These are phyloP conservation scores for Pogonophryne albipinna DNA, from an alignment of 2,797 vertebrate genomes.

Conservation along the genomic window DNA sequence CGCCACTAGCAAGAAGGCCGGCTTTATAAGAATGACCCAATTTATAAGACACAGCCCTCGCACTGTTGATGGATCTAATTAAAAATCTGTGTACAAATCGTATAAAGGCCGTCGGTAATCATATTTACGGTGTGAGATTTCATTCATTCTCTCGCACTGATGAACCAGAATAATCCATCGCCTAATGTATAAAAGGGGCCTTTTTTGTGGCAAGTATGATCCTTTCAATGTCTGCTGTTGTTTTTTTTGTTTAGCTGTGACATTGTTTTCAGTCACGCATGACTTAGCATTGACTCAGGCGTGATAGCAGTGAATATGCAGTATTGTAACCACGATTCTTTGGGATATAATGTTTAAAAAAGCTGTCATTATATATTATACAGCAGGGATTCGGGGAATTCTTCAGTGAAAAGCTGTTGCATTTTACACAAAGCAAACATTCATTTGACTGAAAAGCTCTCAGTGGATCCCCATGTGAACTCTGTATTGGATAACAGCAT, in stretches of 20 bases:
- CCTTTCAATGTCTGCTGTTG: slow-evolving; percentile 21
- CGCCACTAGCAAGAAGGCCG: slow-evolving; percentile 71
- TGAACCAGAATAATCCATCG: slow-evolving; percentile 66
- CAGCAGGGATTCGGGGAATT: slow-evolving; percentile 38
- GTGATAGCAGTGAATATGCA: slow-evolving; percentile 26
- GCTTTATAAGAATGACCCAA: slow-evolving; percentile 80
- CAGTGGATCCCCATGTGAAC: slow-evolving; percentile 42
- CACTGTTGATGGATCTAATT: slow-evolving; percentile 77
- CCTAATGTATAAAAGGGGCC: slow-evolving; percentile 23
- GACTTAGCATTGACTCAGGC: slow-evolving; percentile 23
- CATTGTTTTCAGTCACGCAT: slow-evolving; percentile 23
- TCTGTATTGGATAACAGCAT: slow-evolving; percentile 53
- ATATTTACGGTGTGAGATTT: slow-evolving; percentile 67
- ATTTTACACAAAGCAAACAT: slow-evolving; percentile 55
- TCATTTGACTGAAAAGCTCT: slow-evolving; percentile 58
- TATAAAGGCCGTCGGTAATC: slow-evolving; percentile 73
- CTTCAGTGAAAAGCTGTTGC: slow-evolving; percentile 53
- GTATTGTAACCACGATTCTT: slow-evolving; percentile 14
- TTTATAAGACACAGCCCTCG: slow-evolving; percentile 69
- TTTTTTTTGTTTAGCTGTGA: slow-evolving; percentile 10
- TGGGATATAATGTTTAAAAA: slow-evolving; percentile 22
- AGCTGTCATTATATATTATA: slow-evolving; percentile 33
- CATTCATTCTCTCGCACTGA: slow-evolving; percentile 48
- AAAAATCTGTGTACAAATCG: slow-evolving; percentile 76
- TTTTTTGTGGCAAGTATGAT: slow-evolving; percentile 52